Base-by-base conservation (phyloP, 2,888 invertebrate genomes). In the Tetheella fluctuosa region DNA sequence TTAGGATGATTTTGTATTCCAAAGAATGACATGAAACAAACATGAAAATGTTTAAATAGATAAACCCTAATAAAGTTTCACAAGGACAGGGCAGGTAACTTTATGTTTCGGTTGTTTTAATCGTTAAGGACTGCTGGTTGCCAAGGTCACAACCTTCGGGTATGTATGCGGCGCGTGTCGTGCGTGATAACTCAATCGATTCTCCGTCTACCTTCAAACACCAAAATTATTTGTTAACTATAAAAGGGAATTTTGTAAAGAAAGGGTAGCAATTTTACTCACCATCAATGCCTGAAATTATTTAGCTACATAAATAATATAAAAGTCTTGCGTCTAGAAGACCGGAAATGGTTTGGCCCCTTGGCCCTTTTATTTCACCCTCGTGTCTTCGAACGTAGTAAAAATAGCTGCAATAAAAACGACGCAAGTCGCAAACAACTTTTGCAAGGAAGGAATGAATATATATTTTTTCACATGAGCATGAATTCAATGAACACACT, bases 111-210 rank as follows among this genome's bases (percentile, higher is more conserved):
- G 20, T 48, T 48, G 48, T 20, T 17, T 17, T 48, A 48, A 17
- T 48, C 3, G 15, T 37, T 15, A 37, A 15, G 37, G 42, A 17
- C 42, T 42, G 15, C 5, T 8, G n/a, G 42, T 17, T 17, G 58
- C 61, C 74, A 73, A 76, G 76, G 77, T 55, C 68, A 57, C 48
- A 70, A 65, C 77, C 77, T 78, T 79, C 58, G 57, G 28, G 64
- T 64, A 71, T 78, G 70, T 71, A 4, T 25, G 6, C 30, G 8
- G 7, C 30, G 10, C 10, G 63, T 63, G n/a, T n/a, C n/a, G n/a
- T n/a, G n/a, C 69, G 67, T 69, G 68, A 68, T 68, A 57, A 67
- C 62, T 65, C 63, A 63, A 79, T 76, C 71, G 79, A 78, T 77
- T 67, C 64, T 69, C 59, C 62, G 61, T 61, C 70, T 65, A 64